Percentiles rank a stretch among this genome's conserved stretches.
Conservation (phyloP, 2,797 vertebrate genomes). For the Mallotus villosus region DNA sequence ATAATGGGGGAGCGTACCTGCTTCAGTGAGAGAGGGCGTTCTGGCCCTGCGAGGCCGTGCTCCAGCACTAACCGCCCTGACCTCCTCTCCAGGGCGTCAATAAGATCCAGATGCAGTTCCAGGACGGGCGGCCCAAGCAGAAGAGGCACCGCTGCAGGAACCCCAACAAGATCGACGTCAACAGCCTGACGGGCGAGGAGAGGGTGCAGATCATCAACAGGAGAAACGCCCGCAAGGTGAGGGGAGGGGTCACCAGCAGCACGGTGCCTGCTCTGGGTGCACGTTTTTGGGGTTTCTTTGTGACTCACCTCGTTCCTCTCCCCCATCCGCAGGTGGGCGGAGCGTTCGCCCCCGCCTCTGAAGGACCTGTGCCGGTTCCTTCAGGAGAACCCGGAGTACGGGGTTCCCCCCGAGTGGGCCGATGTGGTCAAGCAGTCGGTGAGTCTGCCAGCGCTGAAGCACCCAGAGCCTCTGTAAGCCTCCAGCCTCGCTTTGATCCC, state of each 20-base stretch:
- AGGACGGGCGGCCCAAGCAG: slow-evolving; percentile 95
- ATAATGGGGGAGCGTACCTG: too few species aligned
- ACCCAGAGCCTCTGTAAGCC: too few species aligned
- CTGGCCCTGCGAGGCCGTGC: not conserved
- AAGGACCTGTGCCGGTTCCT: slow-evolving; percentile 96
- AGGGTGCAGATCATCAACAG: slow-evolving; percentile 97
- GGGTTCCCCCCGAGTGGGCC: slow-evolving; percentile 97
- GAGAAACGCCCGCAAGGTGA: slow-evolving; percentile 95
- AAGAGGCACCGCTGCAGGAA: slow-evolving; percentile 97
- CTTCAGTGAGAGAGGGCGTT: too few species aligned
- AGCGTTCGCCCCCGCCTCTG: slow-evolving; percentile 93
- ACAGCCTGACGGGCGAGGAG: slow-evolving; percentile 97
- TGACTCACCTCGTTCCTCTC: not conserved
- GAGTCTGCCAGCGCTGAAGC: slow-evolving; percentile 64
- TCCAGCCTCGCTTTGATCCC: too few species aligned
- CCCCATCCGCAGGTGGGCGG: slow-evolving; percentile 85
- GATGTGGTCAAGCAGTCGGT: slow-evolving; percentile 98
- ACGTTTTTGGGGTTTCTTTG: not conserved
- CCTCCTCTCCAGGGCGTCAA: slow-evolving; percentile 68
- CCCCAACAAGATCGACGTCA: slow-evolving; percentile 96
- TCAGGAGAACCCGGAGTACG: slow-evolving; percentile 98
- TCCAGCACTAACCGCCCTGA: not conserved
- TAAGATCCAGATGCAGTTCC: slow-evolving; percentile 90
- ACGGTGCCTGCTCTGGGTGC: not conserved
- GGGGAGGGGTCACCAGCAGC: not conserved